Percentiles rank a stretch among this genome's conserved stretches.
Evolutionary conservation across 2,888 invertebrate genomes (phyloP).

Genomic region (Polietes domitor): DNA sequence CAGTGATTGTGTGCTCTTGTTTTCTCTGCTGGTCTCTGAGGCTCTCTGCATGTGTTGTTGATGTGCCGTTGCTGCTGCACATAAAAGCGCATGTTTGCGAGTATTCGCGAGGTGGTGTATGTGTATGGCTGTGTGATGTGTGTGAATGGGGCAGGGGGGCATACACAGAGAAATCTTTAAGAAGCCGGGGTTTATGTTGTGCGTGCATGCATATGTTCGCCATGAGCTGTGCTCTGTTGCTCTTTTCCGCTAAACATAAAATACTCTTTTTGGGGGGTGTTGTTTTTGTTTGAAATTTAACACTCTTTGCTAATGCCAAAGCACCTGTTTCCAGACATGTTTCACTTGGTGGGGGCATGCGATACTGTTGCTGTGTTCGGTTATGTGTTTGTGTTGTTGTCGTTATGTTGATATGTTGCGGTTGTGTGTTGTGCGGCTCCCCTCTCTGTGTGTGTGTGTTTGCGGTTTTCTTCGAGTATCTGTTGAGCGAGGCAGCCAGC

Average conservation of each 20-base stretch:
- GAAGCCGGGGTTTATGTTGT: slow-evolving; percentile 42
- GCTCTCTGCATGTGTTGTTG: background rate
- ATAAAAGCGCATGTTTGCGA: background rate
- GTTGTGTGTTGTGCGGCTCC: slow-evolving; percentile 49
- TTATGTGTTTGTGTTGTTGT: background rate
- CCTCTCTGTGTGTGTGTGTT: slow-evolving; percentile 17
- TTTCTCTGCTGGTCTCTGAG: background rate
- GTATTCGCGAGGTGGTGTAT: no score
- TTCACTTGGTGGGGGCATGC: slow-evolving; percentile 40
- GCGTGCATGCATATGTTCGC: background rate
- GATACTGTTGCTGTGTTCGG: background rate
- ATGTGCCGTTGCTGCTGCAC: background rate
- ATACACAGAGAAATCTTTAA: background rate
- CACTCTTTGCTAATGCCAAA: slow-evolving; percentile 65
- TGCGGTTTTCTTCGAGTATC: slow-evolving; percentile 26
- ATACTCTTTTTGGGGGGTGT: slow-evolving; percentile 39
- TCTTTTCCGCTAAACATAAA: slow-evolving; percentile 13
- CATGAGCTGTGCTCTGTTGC: background rate
- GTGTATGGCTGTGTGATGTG: no score
- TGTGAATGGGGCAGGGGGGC: no score
- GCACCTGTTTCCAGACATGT: slow-evolving; percentile 62
- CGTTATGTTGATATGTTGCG: slow-evolving; percentile 26
- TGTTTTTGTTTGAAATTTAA: slow-evolving; percentile 52
- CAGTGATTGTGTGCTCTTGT: background rate
- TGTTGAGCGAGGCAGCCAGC: slow-evolving; percentile 6